Evolutionary conservation across 2,888 invertebrate genomes (phyloP).

Genomic region (Nomada goodeniana): DNA sequence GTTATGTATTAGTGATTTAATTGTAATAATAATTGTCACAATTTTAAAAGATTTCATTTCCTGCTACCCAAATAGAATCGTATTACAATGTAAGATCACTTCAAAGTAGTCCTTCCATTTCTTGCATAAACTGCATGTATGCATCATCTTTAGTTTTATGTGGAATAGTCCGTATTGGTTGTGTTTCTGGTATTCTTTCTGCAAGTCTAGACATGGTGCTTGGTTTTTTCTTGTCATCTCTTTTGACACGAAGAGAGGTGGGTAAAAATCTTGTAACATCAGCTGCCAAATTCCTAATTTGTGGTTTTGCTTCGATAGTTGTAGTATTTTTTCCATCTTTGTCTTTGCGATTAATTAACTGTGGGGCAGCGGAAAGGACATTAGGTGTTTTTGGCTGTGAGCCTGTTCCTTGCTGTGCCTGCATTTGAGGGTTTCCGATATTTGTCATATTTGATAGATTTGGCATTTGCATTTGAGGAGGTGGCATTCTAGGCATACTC

Average conservation of each 20-base stretch:
- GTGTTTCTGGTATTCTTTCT: slow-evolving; percentile 85
- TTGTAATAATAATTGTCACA: slow-evolving; percentile 34
- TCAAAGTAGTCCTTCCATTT: slow-evolving; percentile 95
- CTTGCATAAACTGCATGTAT: slow-evolving; percentile 99
- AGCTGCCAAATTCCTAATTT: slow-evolving; percentile 96
- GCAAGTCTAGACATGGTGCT: slow-evolving; percentile 80
- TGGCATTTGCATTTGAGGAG: slow-evolving; percentile 85
- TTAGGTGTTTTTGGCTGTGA: slow-evolving; percentile 86
- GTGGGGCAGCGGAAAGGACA: slow-evolving; percentile 93
- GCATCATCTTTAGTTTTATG: slow-evolving; percentile 96
- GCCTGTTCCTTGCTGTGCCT: slow-evolving; percentile 69
- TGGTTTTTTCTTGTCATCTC: slow-evolving; percentile 90
- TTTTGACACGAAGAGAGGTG: slow-evolving; percentile 95
- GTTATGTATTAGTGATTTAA: slow-evolving; percentile 40
- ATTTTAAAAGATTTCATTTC: slow-evolving; percentile 43
- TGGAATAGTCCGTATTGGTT: slow-evolving; percentile 85
- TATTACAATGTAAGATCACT: slow-evolving; percentile 32
- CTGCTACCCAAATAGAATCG: slow-evolving; percentile 39
- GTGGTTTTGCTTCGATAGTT: slow-evolving; percentile 98
- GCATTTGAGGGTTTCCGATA: slow-evolving; percentile 75
- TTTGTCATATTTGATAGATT: slow-evolving; percentile 76
- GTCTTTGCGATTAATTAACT: slow-evolving; percentile 90
- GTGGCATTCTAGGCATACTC: slow-evolving; percentile 86
- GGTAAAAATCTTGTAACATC: slow-evolving; percentile 98
- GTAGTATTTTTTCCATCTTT: slow-evolving; percentile 88